Conservation (phyloP, 2,797 vertebrate genomes). For the Paguma larvata region DNA sequence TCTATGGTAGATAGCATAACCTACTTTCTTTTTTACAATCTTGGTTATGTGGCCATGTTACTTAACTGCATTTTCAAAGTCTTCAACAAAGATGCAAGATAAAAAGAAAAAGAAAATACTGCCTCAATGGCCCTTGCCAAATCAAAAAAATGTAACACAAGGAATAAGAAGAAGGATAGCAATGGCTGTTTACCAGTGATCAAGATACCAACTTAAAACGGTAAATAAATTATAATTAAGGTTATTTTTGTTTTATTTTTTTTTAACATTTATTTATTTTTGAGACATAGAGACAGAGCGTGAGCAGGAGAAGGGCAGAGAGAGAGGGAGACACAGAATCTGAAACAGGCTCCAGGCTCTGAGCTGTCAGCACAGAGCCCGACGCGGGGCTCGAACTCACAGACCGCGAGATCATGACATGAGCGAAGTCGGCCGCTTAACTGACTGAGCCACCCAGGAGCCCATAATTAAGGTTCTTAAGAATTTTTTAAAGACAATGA, state of each 20-base stretch:
- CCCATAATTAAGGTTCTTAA: slow-evolving; percentile 77
- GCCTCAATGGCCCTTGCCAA: not conserved
- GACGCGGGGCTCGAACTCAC: no score
- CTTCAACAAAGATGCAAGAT: slow-evolving; percentile 31
- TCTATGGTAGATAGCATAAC: slow-evolving; percentile 37
- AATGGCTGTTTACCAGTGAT: slow-evolving; percentile 18
- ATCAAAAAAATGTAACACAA: slow-evolving; percentile 36
- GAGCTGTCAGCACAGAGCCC: no score
- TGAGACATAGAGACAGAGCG: no score
- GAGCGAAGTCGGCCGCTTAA: no score
- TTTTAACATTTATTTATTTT: no score
- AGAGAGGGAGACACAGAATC: no score
- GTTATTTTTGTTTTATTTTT: no score
- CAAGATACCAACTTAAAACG: not conserved
- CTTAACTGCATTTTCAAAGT: slow-evolving; percentile 22
- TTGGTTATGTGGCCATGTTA: not conserved
- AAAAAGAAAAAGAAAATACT: slow-evolving; percentile 53
- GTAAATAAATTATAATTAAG: slow-evolving; percentile 65
- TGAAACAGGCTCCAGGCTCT: no score
- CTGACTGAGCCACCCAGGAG: no score
- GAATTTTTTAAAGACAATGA: slow-evolving; percentile 82
- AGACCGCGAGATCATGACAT: no score
- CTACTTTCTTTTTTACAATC: not conserved
- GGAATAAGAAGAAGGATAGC: not conserved
- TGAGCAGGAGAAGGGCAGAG: no score